Conservation (phyloP, 2,797 vertebrate genomes). For the Squalus acanthias region DNA sequence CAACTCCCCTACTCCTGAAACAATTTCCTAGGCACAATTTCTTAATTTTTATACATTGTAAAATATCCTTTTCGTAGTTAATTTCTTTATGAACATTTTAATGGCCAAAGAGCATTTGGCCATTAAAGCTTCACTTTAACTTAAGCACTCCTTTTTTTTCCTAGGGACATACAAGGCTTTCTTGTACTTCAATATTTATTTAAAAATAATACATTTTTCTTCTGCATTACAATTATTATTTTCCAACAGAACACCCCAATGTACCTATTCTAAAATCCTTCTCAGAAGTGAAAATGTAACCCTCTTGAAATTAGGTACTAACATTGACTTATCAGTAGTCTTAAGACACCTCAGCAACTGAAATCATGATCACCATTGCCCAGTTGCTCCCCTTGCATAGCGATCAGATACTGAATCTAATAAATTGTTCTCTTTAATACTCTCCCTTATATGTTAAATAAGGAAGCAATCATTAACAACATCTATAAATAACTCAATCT, state of each 20-base stretch:
- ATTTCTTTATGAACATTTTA: background rate
- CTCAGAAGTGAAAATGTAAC: background rate
- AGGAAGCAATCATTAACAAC: background rate
- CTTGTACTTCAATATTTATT: background rate
- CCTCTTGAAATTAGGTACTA: background rate
- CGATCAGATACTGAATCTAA: background rate
- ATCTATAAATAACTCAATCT: background rate
- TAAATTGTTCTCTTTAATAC: background rate
- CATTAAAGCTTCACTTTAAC: background rate
- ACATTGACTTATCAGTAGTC: background rate
- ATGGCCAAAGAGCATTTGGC: background rate
- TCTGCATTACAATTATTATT: background rate
- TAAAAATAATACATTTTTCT: background rate
- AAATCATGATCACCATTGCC: background rate
- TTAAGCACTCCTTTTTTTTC: background rate
- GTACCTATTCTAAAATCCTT: background rate
- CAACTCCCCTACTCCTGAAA: too few species aligned
- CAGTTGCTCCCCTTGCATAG: background rate
- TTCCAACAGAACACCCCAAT: background rate
- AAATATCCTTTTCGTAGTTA: background rate
- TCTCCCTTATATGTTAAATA: background rate
- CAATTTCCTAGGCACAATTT: background rate
- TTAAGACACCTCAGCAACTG: background rate
- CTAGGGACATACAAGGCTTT: background rate
- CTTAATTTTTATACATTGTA: background rate